These are phyloP conservation scores for Daphoenositta chrysoptera DNA, from an alignment of 2,113 vertebrate genomes.

Conservation along the genomic window DNA sequence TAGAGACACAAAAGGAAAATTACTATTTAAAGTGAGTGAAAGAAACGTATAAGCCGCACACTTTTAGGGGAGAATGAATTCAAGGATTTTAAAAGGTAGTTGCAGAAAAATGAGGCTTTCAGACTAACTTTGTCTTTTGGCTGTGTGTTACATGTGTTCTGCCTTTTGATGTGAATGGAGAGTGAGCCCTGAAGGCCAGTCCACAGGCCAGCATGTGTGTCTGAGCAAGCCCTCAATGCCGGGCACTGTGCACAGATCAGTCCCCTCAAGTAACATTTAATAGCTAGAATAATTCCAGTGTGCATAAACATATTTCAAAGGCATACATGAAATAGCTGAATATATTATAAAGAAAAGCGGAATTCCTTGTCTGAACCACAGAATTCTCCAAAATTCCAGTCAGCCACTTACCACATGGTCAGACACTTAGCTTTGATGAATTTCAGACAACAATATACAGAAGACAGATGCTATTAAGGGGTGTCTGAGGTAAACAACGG, in stretches of 20 bases:
- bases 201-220: not conserved
- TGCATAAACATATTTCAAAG: conserved; percentile 30
- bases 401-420: not conserved
- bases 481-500: not conserved
- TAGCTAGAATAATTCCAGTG: conserved; percentile 1
- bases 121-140: not conserved
- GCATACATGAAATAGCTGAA: conserved; percentile 39
- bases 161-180: not conserved
- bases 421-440: not conserved
- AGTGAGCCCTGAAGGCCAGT: not conserved
- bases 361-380: conserved; percentile 42
- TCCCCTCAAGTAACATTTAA: not conserved
- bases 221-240: not conserved
- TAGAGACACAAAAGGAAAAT: not conserved
- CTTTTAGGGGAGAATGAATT: not conserved
- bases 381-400: conserved; percentile 23
- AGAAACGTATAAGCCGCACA: not conserved
- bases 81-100: not conserved
- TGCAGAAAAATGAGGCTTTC: not conserved
- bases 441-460: not conserved
- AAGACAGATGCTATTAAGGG: not conserved
- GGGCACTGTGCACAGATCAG: not conserved
- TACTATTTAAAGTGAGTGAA: not conserved
- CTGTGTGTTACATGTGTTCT: not conserved
- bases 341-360: not conserved